Percentiles rank a stretch among this genome's conserved stretches.
These are phyloP conservation scores for Meta bourneti DNA, from an alignment of 2,888 invertebrate genomes.

Conservation along the genomic window DNA sequence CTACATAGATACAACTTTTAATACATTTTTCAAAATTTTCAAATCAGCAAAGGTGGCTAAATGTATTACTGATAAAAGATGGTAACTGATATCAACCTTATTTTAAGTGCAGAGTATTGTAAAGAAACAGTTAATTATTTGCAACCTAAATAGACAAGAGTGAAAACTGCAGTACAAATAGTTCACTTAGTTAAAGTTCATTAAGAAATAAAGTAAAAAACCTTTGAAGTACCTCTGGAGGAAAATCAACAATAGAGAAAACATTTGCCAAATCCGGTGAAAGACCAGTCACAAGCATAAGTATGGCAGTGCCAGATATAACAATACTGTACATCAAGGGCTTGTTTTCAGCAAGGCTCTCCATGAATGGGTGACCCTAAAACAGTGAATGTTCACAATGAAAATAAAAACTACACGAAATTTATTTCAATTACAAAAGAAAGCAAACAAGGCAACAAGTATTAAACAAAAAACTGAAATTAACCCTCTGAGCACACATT, in stretches of 20 bases:
- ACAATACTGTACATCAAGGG: conserved; percentile 94
- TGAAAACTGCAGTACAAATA: too few relatives aligned
- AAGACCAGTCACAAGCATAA: conserved; percentile 91
- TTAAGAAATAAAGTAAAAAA: conserved; percentile 80
- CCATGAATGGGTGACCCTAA: conserved; percentile 99
- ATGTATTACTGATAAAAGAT: too few relatives aligned
- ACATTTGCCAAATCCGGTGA: conserved; percentile 91
- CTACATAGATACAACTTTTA: too few relatives aligned
- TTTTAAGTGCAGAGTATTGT: too few relatives aligned
- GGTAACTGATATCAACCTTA: too few relatives aligned
- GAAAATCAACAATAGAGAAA: conserved; percentile 97
- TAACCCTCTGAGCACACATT: too few relatives aligned
- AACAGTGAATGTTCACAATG: conserved; percentile 78
- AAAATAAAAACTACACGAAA: not conserved
- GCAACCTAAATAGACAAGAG: not conserved
- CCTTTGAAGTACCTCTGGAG: conserved; percentile 86
- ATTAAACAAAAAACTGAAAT: not conserved
- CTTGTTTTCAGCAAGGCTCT: conserved; percentile 94
- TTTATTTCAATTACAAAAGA: too few relatives aligned
- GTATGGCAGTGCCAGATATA: conserved; percentile 89
- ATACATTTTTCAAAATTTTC: too few relatives aligned
- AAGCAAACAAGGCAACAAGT: too few relatives aligned
- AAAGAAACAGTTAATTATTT: not conserved
- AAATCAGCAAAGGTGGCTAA: too few relatives aligned
- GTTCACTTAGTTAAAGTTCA: not conserved